Base-by-base conservation (phyloP, 37 sponge, comb jelly and placozoan species). In the Chondrosia reniformis region DNA sequence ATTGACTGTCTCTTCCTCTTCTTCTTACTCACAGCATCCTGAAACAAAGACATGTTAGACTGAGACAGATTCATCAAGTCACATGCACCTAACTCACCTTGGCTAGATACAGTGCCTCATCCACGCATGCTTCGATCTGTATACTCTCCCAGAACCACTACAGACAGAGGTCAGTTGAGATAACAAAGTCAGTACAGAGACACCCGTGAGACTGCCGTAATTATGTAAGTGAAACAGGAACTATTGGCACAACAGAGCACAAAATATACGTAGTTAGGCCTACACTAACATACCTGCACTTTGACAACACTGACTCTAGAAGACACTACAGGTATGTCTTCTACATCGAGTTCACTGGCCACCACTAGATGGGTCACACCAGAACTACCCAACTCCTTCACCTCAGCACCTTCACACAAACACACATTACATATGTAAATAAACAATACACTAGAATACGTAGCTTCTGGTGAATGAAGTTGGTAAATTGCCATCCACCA, bases 101-200 rank as follows among this genome's bases (percentile, higher is more conserved):
- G 22, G 87, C 91, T 49, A 59, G 78, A 79, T 95, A 95, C 46
- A 95, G 79, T 33, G 79, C 44, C 45, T 93, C 96, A 74, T 95
- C 96, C 55, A 91, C 94, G 46, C 96, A 93, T 12, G 96, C 96
- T 33, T 91, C 94, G 25, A 95, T 85, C 65, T 88, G 93, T 61
- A 95, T 91, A 55, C 96, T 95, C 80, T 95, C 96, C 96, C 96
- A 95, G 81, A 95, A 95, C 96, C 96, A 95, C 90, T 95, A 45
- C 42, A 56, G 22, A 1, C 5, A 24, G 41, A 3, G 2, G 9
- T 32, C 4, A 27, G 30, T 4, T 22, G 41, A 67, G 12, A 6
- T 4, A 8, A 27, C 15, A 63, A 12, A 33, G 67, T 63, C 12
- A 12, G 19, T 32, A n/a, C n/a, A n/a, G n/a, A n/a, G n/a, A n/a